Base-by-base conservation (phyloP, 2,113 vertebrate genomes). In the Neoarius graeffei region DNA sequence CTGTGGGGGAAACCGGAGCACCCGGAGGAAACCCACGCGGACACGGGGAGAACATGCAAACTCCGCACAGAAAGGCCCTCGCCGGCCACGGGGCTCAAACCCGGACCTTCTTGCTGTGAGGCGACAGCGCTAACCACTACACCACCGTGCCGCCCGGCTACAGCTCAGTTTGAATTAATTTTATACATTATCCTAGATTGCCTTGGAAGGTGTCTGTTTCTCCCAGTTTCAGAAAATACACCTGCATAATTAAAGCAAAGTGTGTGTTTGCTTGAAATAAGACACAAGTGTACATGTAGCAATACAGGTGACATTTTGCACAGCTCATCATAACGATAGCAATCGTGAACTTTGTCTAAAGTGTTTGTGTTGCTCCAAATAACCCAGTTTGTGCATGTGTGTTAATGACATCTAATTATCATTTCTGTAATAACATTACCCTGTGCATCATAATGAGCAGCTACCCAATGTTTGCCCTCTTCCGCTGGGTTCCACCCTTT, bases 341-440 rank as follows among this genome's bases (percentile, higher is more conserved):
- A 89, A 80, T 86, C 89, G 83, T 89, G 79, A 93, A 93, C 92
- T 94, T 93, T 94, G 92, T 94, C 92, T 94, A 90, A 91, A 94
- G 91, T 93, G 91, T 93, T 93, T 94, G 94, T 92, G 92, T 89
- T 91, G 85, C 92, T 82, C 87, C 88, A 94, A 94, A 95, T 94
- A 94, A 93, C 93, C 93, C 93, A 92, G 92, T 96, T 94, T 95
- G 92, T 94, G 52, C 35, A 7, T 89, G 92, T 93, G 91, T 92
- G 93, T 93, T 96, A 95, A 95, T 96, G 94, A 94, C 90, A 88
- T 88, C 93, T 95, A 95, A 96, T 95, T 94, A 95, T 94, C 94
- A 94, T 94, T 94, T 94, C 93, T 94, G 93, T 93, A 94, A 95
- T 94, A 95, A 93, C 93, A 95, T 94, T 93, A 93, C 92, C 93